A percentile compares a stretch with the other conserved stretches of the same genome.
Conservation (phyloP, 2,888 invertebrate genomes). For the Cenopis cana region DNA sequence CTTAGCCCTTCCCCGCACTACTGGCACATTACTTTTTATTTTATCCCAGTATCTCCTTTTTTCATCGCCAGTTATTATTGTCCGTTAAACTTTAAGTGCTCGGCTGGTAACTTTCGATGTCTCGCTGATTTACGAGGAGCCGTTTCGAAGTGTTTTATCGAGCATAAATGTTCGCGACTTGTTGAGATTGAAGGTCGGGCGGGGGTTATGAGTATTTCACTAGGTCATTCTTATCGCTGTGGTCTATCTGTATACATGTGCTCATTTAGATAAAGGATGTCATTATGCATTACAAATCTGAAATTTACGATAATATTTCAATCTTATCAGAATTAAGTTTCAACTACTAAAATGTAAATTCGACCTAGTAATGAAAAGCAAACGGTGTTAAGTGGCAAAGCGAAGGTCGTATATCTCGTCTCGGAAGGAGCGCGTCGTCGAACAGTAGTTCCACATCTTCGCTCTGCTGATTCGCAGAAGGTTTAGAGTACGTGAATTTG, state of each 20-base stretch:
- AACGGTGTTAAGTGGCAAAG: conserved; percentile 68
- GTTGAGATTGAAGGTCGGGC: conserved; percentile 82
- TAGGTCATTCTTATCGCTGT: conserved; percentile 64
- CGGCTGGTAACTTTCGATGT: conserved; percentile 82
- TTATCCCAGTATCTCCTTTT: conserved; percentile 69
- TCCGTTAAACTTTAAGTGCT: conserved; percentile 85
- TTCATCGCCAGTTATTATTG: conserved; percentile 82
- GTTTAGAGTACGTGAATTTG: conserved; percentile 25
- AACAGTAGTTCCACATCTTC: conserved; percentile 79
- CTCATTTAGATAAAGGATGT: conserved; percentile 9
- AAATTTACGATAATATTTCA: neutral
- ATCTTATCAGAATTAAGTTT: neutral
- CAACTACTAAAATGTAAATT: conserved; percentile 36
- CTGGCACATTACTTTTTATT: conserved; percentile 82
- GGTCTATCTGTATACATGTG: conserved; percentile 27
- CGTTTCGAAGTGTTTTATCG: conserved; percentile 83
- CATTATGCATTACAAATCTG: neutral
- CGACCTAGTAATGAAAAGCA: conserved; percentile 42
- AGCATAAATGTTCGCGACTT: conserved; percentile 83
- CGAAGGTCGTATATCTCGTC: conserved; percentile 68
- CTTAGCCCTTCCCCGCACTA: conserved; percentile 80
- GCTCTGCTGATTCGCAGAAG: conserved; percentile 52
- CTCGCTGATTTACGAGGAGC: conserved; percentile 81
- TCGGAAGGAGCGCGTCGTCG: conserved; percentile 74
- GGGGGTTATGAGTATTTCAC: conserved; percentile 64